Evolutionary conservation across 2,888 invertebrate species (phyloP).

Genomic region (Sinodicranocentrus sp.): DNA sequence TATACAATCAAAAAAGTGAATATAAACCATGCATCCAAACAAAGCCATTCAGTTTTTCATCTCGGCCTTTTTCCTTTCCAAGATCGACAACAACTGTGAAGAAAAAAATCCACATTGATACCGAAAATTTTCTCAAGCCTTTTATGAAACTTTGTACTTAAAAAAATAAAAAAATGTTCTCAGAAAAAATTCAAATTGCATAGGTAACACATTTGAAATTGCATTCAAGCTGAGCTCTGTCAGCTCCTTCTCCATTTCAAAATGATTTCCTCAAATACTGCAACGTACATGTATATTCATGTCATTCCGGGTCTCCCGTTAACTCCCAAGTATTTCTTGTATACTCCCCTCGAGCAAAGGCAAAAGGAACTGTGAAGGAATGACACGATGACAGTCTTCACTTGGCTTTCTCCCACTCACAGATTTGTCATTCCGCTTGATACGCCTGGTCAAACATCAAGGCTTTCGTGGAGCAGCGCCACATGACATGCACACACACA

Average conservation of each 20-base stretch:
- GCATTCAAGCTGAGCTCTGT: not conserved
- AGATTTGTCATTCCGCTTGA: slow-evolving; percentile 4
- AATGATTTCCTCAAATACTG: not conserved
- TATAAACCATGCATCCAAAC: no score
- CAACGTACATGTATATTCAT: not conserved
- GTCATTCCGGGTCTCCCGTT: not conserved
- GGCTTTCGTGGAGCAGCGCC: not conserved
- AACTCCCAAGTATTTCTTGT: not conserved
- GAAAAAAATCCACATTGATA: no score
- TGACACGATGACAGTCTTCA: slow-evolving; percentile 49
- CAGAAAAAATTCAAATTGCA: not conserved
- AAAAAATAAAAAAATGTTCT: no score
- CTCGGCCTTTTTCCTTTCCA: no score
- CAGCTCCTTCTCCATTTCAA: not conserved
- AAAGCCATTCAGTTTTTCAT: no score
- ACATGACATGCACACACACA: no score
- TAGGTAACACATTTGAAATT: not conserved
- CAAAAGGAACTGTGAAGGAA: slow-evolving; percentile 1
- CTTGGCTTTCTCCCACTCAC: slow-evolving; percentile 15
- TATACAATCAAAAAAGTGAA: no score
- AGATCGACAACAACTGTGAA: no score
- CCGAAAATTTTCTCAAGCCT: no score
- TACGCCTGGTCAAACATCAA: slow-evolving; percentile 20
- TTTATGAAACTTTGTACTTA: no score
- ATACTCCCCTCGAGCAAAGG: not conserved